Percentiles rank a stretch among this genome's conserved stretches.
phyloP scores from a whole-genome alignment of 2,888 invertebrate genomes.

The Chrysomela aeneicollis region DNA sequence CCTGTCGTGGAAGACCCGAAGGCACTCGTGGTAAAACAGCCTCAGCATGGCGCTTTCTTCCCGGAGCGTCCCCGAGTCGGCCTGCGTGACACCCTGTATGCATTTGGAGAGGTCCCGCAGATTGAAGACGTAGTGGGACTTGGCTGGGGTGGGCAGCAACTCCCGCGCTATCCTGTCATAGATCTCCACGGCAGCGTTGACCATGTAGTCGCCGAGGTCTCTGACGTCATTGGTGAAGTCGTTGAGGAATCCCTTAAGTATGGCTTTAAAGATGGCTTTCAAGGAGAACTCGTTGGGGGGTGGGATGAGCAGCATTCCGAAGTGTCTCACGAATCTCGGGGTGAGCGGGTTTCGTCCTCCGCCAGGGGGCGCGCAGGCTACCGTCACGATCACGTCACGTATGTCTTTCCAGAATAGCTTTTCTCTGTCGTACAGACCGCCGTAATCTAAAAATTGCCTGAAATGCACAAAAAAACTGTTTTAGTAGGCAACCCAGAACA shows the following conservation, averaged over 20 bases:
- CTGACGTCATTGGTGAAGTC: slow-evolving; percentile 79
- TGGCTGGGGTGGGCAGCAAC: slow-evolving; percentile 88
- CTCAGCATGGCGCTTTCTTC: slow-evolving; percentile 74
- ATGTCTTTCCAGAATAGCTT: slow-evolving; percentile 90
- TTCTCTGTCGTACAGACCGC: slow-evolving; percentile 86
- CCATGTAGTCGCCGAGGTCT: slow-evolving; percentile 73
- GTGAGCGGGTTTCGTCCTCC: slow-evolving; percentile 89
- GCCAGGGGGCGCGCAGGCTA: slow-evolving; percentile 90
- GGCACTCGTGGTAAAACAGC: slow-evolving; percentile 90
- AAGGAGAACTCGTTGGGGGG: slow-evolving; percentile 80
- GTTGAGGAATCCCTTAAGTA: slow-evolving; percentile 77
- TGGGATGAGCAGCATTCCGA: slow-evolving; percentile 85
- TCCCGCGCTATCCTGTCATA: slow-evolving; percentile 82
- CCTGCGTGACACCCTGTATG: slow-evolving; percentile 88
- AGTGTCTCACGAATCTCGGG: slow-evolving; percentile 85
- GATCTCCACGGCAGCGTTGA: slow-evolving; percentile 83
- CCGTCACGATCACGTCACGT: slow-evolving; percentile 81
- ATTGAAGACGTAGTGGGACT: slow-evolving; percentile 94
- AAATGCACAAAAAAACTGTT: too few relatives aligned
- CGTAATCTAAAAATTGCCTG: slow-evolving; percentile 78
- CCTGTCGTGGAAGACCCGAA: slow-evolving; percentile 87
- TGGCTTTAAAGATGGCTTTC: slow-evolving; percentile 80
- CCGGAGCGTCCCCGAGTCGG: slow-evolving; percentile 74
- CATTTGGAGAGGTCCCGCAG: slow-evolving; percentile 90
- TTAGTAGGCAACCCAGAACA: too few relatives aligned